Evolutionary conservation across 1,140 invertebrate species (phyloP).

Genomic region (Monomorium pharaonis): DNA sequence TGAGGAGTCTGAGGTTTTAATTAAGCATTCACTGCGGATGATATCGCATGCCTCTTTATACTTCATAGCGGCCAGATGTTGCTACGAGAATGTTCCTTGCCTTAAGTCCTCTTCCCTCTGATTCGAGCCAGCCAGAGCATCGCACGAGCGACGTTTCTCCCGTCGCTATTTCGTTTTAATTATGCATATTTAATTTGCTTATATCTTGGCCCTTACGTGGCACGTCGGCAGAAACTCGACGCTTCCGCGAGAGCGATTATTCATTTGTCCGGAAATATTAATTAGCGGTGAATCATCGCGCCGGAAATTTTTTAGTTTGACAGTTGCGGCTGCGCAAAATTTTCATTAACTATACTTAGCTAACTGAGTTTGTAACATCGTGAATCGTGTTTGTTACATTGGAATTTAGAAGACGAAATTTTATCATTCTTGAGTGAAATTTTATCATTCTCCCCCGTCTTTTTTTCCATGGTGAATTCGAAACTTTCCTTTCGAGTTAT

Average conservation of each 20-base stretch:
- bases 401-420: constrained; percentile 8
- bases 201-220: constrained; percentile 70
- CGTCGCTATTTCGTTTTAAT: constrained; percentile 79
- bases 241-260: constrained; percentile 6
- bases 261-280: constrained; percentile 25
- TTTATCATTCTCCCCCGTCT: constrained; percentile 7
- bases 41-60: constrained; percentile 85
- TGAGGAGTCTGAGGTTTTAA: constrained; percentile 85
- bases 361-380: neutral
- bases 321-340: neutral
- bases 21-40: constrained; percentile 85
- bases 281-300: neutral
- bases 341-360: neutral
- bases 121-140: constrained; percentile 42
- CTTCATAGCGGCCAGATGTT: constrained; percentile 84
- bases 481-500: constrained; percentile 36
- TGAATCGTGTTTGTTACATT: neutral
- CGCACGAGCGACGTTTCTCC: constrained; percentile 70
- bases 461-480: constrained; percentile 7
- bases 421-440: constrained; percentile 6
- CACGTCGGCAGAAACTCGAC: constrained; percentile 39
- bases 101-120: constrained; percentile 67
- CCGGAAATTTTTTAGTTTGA: neutral
- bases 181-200: constrained; percentile 85
- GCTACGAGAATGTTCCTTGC: constrained; percentile 75